Conservation (phyloP, 2,888 invertebrate species). For the Aplocera efformata region DNA sequence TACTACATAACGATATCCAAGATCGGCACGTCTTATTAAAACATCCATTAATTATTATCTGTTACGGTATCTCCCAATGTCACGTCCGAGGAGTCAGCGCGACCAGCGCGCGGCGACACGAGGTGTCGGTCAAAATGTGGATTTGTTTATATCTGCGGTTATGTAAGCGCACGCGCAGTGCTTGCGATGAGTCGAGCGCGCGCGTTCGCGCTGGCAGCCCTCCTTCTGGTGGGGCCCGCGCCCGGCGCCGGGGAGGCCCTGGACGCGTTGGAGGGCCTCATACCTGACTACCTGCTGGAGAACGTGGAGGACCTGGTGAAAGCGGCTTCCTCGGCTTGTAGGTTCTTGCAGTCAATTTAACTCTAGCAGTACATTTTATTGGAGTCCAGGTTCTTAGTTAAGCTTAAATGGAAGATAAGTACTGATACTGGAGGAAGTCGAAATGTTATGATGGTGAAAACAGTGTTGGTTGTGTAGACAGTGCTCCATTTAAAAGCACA, state of each 20-base stretch:
- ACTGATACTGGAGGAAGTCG: no score
- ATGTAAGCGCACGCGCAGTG: conserved; percentile 31
- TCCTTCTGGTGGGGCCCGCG: conserved; percentile 9
- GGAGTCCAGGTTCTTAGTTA: no score
- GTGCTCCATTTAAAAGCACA: no score
- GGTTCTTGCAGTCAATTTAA: conserved; percentile 10
- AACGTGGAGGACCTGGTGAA: conserved; percentile 47
- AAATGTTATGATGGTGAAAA: no score
- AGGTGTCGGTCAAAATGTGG: conserved; percentile 12
- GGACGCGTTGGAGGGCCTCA: conserved; percentile 34
- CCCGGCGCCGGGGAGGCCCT: conserved; percentile 31
- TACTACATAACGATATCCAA: background rate
- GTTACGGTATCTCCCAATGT: conserved; percentile 1
- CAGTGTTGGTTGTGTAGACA: no score
- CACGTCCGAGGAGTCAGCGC: conserved; percentile 17
- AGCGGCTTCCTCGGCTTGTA: conserved; percentile 49
- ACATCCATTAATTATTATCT: no score
- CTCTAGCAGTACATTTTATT: no score
- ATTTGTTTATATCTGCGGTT: conserved; percentile 38
- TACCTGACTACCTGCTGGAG: conserved; percentile 40
- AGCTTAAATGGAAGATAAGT: no score
- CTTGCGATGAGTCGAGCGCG: conserved; percentile 31
- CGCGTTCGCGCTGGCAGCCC: conserved; percentile 18
- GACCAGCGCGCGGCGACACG: conserved; percentile 1
- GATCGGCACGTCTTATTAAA: conserved; percentile 8